These are phyloP conservation scores for Tridacna gigas DNA, from an alignment of 2,888 invertebrate species.

Conservation along the genomic window DNA sequence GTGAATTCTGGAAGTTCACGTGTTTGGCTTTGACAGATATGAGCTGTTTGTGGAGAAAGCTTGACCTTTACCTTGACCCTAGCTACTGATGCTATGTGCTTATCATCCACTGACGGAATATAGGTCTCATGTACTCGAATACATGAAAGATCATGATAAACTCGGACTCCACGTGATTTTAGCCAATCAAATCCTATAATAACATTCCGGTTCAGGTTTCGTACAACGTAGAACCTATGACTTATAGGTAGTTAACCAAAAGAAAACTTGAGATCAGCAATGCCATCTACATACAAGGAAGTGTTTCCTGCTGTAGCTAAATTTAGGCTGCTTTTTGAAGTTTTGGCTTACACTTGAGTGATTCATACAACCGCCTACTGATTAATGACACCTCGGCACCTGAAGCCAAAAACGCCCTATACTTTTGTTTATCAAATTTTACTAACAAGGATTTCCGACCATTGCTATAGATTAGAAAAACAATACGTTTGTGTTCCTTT, in stretches of 20 bases:
- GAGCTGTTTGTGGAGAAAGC: not conserved
- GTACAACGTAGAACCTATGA: conserved; percentile 21
- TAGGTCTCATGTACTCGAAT: conserved; percentile 21
- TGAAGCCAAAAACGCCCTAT: too few species aligned
- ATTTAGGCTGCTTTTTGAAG: too few species aligned
- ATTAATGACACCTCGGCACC: too few species aligned
- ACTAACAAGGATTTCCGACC: too few species aligned
- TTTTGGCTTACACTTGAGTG: too few species aligned
- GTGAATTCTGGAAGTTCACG: not conserved
- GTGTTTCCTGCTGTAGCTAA: not conserved
- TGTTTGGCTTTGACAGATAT: not conserved
- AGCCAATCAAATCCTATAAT: conserved; percentile 42
- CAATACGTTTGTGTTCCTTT: too few species aligned
- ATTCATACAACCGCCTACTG: too few species aligned
- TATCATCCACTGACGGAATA: not conserved
- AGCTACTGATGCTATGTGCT: not conserved
- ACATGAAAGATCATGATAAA: conserved; percentile 41
- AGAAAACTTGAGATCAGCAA: conserved; percentile 20
- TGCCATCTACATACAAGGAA: conserved; percentile 26
- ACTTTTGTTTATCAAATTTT: too few species aligned
- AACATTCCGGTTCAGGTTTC: conserved; percentile 39
- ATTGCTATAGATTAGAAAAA: too few species aligned
- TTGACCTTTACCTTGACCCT: not conserved
- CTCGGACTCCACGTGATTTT: conserved; percentile 20
- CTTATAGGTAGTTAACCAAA: not conserved